phyloP scores from a whole-genome alignment of 92 coral and sea anemone genomes.

The Isaurus tuberculatus region DNA sequence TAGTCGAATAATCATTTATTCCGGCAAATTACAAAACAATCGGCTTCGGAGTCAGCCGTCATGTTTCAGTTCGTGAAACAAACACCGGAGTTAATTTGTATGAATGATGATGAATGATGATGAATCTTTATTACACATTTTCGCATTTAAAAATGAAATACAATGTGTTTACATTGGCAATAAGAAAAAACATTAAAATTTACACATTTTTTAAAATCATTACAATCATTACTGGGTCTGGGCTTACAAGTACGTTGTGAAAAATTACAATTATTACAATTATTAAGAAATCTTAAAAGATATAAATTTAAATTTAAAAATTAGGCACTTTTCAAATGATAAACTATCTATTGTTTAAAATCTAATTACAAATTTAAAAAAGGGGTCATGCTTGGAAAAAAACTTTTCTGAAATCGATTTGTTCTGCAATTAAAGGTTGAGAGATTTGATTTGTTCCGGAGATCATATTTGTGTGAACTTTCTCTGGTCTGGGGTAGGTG shows the following conservation, averaged over 20 bases:
- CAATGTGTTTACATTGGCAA: slow-evolving; percentile 23
- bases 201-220: slow-evolving; percentile 19
- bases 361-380: slow-evolving; percentile 35
- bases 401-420: slow-evolving; percentile 33
- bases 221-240: slow-evolving; percentile 1
- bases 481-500: slow-evolving; percentile 40
- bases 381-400: slow-evolving; percentile 47
- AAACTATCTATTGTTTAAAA: not conserved
- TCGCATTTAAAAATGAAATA: slow-evolving; percentile 12
- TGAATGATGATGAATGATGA: not conserved
- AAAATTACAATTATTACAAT: slow-evolving; percentile 23
- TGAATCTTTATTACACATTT: slow-evolving; percentile 10
- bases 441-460: slow-evolving; percentile 27
- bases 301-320: slow-evolving; percentile 19
- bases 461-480: slow-evolving; percentile 37
- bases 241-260: slow-evolving; percentile 24
- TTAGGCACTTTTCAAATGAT: slow-evolving; percentile 14
- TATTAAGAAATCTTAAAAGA: slow-evolving; percentile 19
- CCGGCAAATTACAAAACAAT: no score
- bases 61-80: no score
- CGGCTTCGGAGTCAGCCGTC: no score
- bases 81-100: not conserved
- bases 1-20: no score
- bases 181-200: slow-evolving; percentile 19
- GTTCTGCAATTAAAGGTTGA: slow-evolving; percentile 50